Percentiles rank a stretch among this genome's conserved stretches.
These are phyloP conservation scores for Tragelaphus imberbis DNA, from an alignment of 2,113 vertebrate species.

Conservation along the genomic window DNA sequence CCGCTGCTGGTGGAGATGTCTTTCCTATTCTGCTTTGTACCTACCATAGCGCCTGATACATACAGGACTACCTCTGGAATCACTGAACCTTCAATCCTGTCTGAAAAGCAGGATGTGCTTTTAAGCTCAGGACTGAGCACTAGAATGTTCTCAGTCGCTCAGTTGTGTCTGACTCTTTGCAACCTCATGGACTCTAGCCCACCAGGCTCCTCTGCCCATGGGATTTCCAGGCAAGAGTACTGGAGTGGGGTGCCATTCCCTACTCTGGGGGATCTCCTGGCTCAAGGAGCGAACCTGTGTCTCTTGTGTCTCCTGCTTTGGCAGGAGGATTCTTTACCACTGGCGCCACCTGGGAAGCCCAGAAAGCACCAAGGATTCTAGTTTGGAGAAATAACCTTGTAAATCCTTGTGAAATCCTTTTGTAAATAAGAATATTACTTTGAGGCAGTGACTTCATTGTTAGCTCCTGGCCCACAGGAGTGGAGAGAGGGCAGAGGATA, in stretches of 20 bases:
- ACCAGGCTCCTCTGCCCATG: background rate
- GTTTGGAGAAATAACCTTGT: background rate
- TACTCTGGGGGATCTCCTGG: background rate
- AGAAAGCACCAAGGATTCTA: background rate
- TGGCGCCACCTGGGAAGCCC: background rate
- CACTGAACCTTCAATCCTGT: background rate
- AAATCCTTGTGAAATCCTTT: background rate
- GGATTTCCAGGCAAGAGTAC: background rate
- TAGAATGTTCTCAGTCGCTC: background rate
- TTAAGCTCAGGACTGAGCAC: background rate
- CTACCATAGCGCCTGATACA: background rate
- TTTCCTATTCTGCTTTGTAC: background rate
- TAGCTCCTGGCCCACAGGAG: background rate
- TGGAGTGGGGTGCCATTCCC: background rate
- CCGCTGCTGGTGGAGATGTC: background rate
- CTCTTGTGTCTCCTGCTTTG: background rate
- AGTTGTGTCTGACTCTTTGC: background rate
- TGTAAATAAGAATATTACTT: background rate
- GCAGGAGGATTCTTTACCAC: background rate
- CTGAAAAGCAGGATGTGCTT: background rate
- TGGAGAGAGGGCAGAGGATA: background rate
- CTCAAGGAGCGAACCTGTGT: background rate
- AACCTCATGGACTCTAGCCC: background rate
- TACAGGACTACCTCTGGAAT: background rate
- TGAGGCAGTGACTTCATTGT: background rate